Evolutionary conservation across 1,140 invertebrate species (phyloP), one percentile per base, ranked within the genome.

Genomic region (Melipona quadrifasciata): DNA sequence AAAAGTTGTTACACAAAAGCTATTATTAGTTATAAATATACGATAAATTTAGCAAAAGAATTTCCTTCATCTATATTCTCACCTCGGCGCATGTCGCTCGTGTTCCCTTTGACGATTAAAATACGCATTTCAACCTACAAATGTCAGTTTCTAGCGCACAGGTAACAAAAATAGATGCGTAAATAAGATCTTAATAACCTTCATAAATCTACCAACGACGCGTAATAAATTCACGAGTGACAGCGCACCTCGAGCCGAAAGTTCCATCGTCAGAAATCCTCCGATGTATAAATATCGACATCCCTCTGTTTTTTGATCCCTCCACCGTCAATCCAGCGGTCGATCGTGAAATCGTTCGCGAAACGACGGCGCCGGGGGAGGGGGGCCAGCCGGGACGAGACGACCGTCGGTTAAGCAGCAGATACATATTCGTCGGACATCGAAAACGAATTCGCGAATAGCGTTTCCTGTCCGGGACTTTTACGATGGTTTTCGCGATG

Each of bases 391-490:
- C 16, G 8, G 17, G 31, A 65, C n/a, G 5, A 65, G 34, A 55
- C 64, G 53, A 34, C 14, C 21, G 39, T 47, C 70, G 70, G 76
- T 88, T 80, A 77, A 84, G 67, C 72, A 73, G 61, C 27, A 80
- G 77, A 85, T 85, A 71, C 14, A 82, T 76, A 80, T 64, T 57
- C 55, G 27, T 16, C 67, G 71, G 72, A 89, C 79, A 86, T 78
- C 47, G 74, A 84, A 84, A 89, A 77, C 77, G 76, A 82, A 84
- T 84, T 84, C 68, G 21, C 75, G 47, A 80, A 76, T 12, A 53
- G 58, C 51, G 78, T 72, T 65, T 73, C 68, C 68, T 71, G 57
- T 24, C 31, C 58, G 31, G 64, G 57, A 89, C 86, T 88, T 88
- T 85, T 68, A 88, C 80, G 27, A 19, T 17, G 76, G 78, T 31